Evolutionary conservation across 1,140 invertebrate genomes (phyloP).

Genomic region (Nebria ingens): DNA sequence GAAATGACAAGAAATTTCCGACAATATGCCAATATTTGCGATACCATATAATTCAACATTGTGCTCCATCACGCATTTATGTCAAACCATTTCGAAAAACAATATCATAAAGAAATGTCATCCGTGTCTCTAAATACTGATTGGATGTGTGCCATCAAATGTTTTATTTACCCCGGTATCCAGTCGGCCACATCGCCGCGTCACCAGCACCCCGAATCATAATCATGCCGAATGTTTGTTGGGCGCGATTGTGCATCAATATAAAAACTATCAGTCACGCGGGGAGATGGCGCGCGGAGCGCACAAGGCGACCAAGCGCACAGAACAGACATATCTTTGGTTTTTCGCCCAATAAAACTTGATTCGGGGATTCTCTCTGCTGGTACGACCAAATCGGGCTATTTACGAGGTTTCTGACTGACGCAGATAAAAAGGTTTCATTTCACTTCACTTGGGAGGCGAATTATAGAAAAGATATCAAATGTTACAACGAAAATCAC

Average conservation of each 20-base stretch:
- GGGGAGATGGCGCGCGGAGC: conserved; percentile 15
- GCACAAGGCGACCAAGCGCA: conserved; percentile 15
- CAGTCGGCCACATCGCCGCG: background rate
- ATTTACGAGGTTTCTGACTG: conserved; percentile 27
- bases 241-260: conserved; percentile 18
- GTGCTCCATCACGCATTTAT: conserved; percentile 14
- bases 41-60: conserved; percentile 9
- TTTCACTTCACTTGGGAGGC: too few species aligned
- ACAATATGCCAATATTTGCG: conserved; percentile 13
- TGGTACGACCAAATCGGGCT: conserved; percentile 24
- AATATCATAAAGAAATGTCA: conserved; percentile 21
- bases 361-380: conserved; percentile 30
- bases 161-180: conserved; percentile 23
- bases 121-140: conserved; percentile 28
- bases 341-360: conserved; percentile 33
- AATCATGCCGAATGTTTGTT: conserved; percentile 17
- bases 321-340: conserved; percentile 29
- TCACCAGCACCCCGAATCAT: background rate
- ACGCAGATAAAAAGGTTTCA: conserved; percentile 26
- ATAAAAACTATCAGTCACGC: conserved; percentile 23
- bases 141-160: conserved; percentile 28
- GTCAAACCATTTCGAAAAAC: conserved; percentile 14
- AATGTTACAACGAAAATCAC: too few species aligned
- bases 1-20: background rate
- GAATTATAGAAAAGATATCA: too few species aligned